phyloP scores from a whole-genome alignment of 2,797 vertebrate genomes.

The Acanthopagrus latus region DNA sequence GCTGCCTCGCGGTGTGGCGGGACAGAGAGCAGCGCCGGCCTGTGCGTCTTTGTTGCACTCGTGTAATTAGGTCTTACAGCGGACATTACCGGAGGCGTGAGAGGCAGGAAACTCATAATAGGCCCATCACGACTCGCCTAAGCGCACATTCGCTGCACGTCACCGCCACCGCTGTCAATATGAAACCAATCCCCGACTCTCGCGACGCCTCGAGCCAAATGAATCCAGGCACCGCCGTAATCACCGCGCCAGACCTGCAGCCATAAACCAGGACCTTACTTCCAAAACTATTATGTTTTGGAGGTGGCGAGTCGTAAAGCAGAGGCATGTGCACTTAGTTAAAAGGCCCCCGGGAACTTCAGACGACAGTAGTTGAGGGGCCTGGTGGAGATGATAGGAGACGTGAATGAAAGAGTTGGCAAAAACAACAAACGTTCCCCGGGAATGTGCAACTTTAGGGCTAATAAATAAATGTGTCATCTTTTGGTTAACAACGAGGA shows the following conservation, averaged over 20 bases:
- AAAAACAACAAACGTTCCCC: slow-evolving; percentile 69
- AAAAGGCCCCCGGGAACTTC: slow-evolving; percentile 61
- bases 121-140: slow-evolving; percentile 74
- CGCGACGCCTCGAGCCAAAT: slow-evolving; percentile 52
- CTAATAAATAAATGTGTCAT: slow-evolving; percentile 70
- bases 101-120: slow-evolving; percentile 80
- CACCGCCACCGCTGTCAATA: slow-evolving; percentile 58
- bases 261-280: slow-evolving; percentile 67
- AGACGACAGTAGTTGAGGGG: slow-evolving; percentile 44
- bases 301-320: slow-evolving; percentile 79
- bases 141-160: slow-evolving; percentile 61
- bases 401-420: slow-evolving; percentile 68
- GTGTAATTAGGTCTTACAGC: slow-evolving; percentile 67
- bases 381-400: slow-evolving; percentile 53
- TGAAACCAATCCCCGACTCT: slow-evolving; percentile 50
- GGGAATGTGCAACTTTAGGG: slow-evolving; percentile 60
- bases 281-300: slow-evolving; percentile 66
- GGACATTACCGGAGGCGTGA: slow-evolving; percentile 78
- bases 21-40: slow-evolving; percentile 55
- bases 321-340: slow-evolving; percentile 71
- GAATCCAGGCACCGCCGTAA: slow-evolving; percentile 66
- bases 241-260: slow-evolving; percentile 67
- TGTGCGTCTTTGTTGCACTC: slow-evolving; percentile 6
- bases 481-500: slow-evolving; percentile 33
- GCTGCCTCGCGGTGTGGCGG: slow-evolving; percentile 60